Base-by-base conservation (phyloP, 2,797 vertebrate species). In the Pelobates cultripes region DNA sequence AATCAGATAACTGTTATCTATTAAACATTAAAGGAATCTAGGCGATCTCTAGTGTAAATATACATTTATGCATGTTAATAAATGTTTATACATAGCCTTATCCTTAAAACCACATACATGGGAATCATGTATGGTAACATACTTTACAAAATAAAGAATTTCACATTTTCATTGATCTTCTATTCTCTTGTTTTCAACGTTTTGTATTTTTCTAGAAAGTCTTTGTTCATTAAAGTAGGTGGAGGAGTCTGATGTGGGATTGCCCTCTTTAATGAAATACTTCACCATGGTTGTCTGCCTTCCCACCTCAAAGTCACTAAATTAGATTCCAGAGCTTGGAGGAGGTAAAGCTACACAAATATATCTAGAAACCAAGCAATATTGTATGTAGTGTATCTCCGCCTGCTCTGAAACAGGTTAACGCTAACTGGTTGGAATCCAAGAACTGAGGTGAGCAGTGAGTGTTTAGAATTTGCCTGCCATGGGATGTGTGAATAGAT, bases 321-420 rank as follows among this genome's bases (percentile, higher is more conserved):
- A 75, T 70, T 43, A 57, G 77, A 83, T 83, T 83, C 77, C 72
- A 79, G 15, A 55, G 44, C 45, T 55, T 66, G 82, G 77, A 83
- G 82, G 82, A 83, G 82, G 67, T 3, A 60, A 5, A 12, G 7
- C 43, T 55, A 28, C n/a, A 40, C 15, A 40, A 12, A 78, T 78
- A 74, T 75, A 83, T 79, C 53, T 45, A 70, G 43, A 63, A 15
- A 12, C 70, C 2, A 64, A 64, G 44, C 51, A 43, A 12, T 40
- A 60, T 14, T 2, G 60, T 45, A 17, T 44, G n/a, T 10, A 28
- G 66, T 57, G 41, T 66, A 44, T 40, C 43, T 3, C 13, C 14
- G 10, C 57, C 1, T 61, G 28, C 1, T 14, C 14, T 61, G 57
- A n/a, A 61, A 14, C 57, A 10, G 61, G 6, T 5, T 7, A 7